Evolutionary conservation across 1,140 invertebrate genomes (phyloP), one percentile per base, ranked within the genome.

Genomic region (Aethina tumida): DNA sequence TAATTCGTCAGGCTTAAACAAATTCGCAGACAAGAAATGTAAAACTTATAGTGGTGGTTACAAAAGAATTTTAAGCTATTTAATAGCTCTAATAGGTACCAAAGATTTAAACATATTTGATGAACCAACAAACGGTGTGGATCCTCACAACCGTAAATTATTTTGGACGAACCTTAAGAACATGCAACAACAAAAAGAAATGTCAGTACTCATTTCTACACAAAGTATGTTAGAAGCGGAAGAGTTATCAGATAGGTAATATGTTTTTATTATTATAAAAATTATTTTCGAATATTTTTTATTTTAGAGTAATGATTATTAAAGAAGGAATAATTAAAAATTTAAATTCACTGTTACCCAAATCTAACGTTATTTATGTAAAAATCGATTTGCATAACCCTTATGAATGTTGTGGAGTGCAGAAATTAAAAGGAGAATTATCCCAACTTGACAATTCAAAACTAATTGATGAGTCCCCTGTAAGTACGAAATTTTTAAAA

Each of bases 161-260:
- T 57, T 81, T 5, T 80, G 77, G 77, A 66, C 69, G 42, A 64
- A 74, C 1, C 62, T 79, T 19, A 56, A 65, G 13, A 58, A 60
- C 7, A 68, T 68, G 8, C 64, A 74, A 45, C 50, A 60, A 16
- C 41, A 51, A 28, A 67, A 67, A 20, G 63, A 70, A 37, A 16
- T 30, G 8, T 66, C 70, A 10, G 68, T 77, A 49, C 65, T 77
- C 37, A 50, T 77, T 7, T 75, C 73, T 5, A 75, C 73, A 5
- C 74, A 76, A 40, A 76, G 84, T 48, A 90, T 93, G 86, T 85
- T 89, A 61, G 89, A 94, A 68, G 85, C 81, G 63, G 84, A 88
- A 59, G 73, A 75, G 7, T 64, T 88, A 2, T 89, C 84, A 49
- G 68, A 73, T 26, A 66, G 51, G 53, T 60, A 51, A 43, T n/a